phyloP scores from a whole-genome alignment of 2,888 invertebrate species.

The Amorpha juglandis region DNA sequence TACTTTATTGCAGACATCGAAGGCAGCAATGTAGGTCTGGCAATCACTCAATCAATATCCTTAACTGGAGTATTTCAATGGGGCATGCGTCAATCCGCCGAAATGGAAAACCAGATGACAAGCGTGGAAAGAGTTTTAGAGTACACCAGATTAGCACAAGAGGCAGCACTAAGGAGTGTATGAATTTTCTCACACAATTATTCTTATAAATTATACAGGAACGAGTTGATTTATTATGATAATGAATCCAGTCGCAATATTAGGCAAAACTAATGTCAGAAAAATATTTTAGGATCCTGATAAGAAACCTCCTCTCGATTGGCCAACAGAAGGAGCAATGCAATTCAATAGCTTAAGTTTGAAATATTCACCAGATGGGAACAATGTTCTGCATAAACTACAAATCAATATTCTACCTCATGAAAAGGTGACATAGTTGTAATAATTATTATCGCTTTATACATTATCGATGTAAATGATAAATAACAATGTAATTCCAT shows the following conservation, averaged over 20 bases:
- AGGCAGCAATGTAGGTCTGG: conserved; percentile 85
- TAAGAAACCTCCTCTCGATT: conserved; percentile 68
- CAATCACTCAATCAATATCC: conserved; percentile 87
- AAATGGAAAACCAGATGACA: conserved; percentile 91
- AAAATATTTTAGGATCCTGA: conserved; percentile 49
- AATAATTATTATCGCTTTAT: conserved; percentile 1
- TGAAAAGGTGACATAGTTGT: conserved; percentile 71
- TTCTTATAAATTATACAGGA: not conserved
- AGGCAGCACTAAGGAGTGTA: conserved; percentile 72
- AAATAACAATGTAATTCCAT: too few relatives aligned
- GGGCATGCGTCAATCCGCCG: conserved; percentile 95
- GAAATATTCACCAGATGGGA: conserved; percentile 79
- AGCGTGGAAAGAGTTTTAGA: conserved; percentile 92
- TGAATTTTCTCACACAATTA: conserved; percentile 30
- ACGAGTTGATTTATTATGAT: not conserved
- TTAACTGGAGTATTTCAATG: conserved; percentile 87
- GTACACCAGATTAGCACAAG: conserved; percentile 85
- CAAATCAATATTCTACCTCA: conserved; percentile 73
- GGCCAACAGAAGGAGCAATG: conserved; percentile 82
- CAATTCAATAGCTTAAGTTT: conserved; percentile 77
- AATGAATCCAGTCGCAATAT: not conserved
- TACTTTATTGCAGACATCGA: conserved; percentile 65
- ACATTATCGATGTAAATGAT: not conserved
- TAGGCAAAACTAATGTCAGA: not conserved
- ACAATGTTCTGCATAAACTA: conserved; percentile 82